Evolutionary conservation across 2,113 vertebrate genomes (phyloP), one percentile per base, ranked within the genome.

Genomic region (Brachypteracias leptosomus): DNA sequence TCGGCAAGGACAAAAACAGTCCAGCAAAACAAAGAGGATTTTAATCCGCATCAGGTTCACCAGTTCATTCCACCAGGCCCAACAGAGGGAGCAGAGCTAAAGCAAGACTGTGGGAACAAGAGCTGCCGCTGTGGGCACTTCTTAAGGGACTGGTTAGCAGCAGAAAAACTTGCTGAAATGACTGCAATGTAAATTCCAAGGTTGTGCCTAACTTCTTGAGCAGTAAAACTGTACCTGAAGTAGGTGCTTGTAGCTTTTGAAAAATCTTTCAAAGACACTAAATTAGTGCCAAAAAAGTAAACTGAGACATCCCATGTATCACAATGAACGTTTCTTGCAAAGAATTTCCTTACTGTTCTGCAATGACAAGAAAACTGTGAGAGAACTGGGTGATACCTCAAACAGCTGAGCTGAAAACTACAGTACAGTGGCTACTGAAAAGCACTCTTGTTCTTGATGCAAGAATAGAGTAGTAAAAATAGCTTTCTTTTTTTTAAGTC

Each of bases 11-110:
- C 52, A 75, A 35, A 44, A 49, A 1, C 49, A 80, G 59, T 47
- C 62, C 79, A 63, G 67, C 21, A 67, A 25, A 62, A 28, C 2
- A 19, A 58, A 63, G 18, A 7, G 1, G 12, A 18, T 7, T 42
- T 46, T 14, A 83, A 18, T n/a, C 17, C 0, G 0, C 15, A 42
- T 20, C 25, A 16, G 70, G 78, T n/a, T n/a, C n/a, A n/a, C n/a
- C n/a, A 81, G 66, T 44, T 36, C 54, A 0, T 28, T 46, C 31
- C 6, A 2, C 6, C 35, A 22, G 7, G 21, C 66, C 28, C 1
- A 6, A 35, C 33, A 25, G 54, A 59, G 59, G 54, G 20, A 85
- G 80, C 29, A 46, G 51, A 63, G 62, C 58, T 63, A 44, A 58
- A 29, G 44, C 31, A 38, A 36, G 26, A 11, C 35, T 35, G 22